Evolutionary conservation across 2,888 invertebrate genomes (phyloP), one percentile per base, ranked within the genome.

Genomic region (Sinodicranocentrus sp.): DNA sequence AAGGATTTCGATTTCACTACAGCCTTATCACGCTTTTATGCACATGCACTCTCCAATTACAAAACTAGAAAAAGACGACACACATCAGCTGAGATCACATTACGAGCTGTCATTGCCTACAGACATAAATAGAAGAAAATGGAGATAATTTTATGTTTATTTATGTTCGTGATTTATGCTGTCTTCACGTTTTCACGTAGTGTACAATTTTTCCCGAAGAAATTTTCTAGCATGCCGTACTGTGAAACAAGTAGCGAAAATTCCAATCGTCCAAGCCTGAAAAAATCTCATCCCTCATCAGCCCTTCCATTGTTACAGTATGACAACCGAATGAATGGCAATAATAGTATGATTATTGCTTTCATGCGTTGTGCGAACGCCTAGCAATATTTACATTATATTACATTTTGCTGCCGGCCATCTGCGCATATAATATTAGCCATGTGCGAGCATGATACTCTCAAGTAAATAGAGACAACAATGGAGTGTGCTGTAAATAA

Each of bases 261-360:
- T n/a, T n/a, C n/a, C n/a, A n/a, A n/a, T n/a, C n/a, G n/a, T n/a
- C n/a, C n/a, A n/a, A n/a, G n/a, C n/a, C n/a, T n/a, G n/a, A n/a
- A n/a, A n/a, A n/a, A n/a, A n/a, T n/a, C 28, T 71, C 72, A 71
- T 67, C 59, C 54, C 48, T 73, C 80, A 65, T 80, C 73, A 68
- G 48, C 59, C 26, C 52, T 48, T 21, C 48, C 67, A 80, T 72
- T 73, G 73, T 73, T 48, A 73, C 15, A 28, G 68, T 28, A 59
- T 73, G 73, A 82, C 82, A 73, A 59, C 54, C 68, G 82, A 54
- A 73, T 82, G 73, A 82, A 82, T 82, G 82, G 68, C 82, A 82
- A 82, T 82, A 80, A 73, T 80, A 67, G 72, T 48, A 59, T 67
- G 80, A 80, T 80, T 73, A 73, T 52, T 67, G 15, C 82, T 48